Percentiles rank a stretch among this genome's conserved stretches.
These are phyloP conservation scores for Grantiella picta DNA, from an alignment of 2,113 vertebrate genomes.

Conservation along the genomic window DNA sequence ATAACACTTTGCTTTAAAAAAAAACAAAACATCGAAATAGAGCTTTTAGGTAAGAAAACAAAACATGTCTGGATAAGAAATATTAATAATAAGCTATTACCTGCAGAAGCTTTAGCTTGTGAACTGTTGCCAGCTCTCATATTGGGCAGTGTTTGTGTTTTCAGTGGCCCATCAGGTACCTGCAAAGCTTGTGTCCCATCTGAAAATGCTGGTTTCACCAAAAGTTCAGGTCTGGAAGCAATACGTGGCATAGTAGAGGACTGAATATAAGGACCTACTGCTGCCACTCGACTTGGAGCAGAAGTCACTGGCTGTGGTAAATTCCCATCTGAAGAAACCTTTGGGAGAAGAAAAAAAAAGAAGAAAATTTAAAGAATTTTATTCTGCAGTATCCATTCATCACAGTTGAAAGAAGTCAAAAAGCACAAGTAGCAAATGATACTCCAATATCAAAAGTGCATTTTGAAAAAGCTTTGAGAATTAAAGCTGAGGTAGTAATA, in stretches of 20 bases:
- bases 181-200: slow-evolving; percentile 79
- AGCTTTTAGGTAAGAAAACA: background rate
- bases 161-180: slow-evolving; percentile 74
- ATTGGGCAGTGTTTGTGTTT: slow-evolving; percentile 77
- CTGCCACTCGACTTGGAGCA: slow-evolving; percentile 87
- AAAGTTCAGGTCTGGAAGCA: slow-evolving; percentile 81
- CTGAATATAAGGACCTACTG: slow-evolving; percentile 95
- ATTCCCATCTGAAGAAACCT: slow-evolving; percentile 82
- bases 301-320: slow-evolving; percentile 76
- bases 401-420: background rate
- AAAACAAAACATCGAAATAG: background rate
- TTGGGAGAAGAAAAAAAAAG: background rate
- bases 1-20: background rate
- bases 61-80: background rate
- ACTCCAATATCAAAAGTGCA: background rate
- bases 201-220: slow-evolving; percentile 87
- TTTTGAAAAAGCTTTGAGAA: background rate
- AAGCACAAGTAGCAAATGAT: background rate
- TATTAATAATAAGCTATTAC: background rate
- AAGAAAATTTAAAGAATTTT: background rate
- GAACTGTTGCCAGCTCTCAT: slow-evolving; percentile 67
- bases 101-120: slow-evolving; percentile 64
- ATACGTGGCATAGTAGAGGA: slow-evolving; percentile 93
- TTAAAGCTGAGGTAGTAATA: background rate
- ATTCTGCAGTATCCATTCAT: background rate